Evolutionary conservation across 2,797 vertebrate genomes (phyloP), one percentile per base, ranked within the genome.

Genomic region (Pipistrellus nathusii): DNA sequence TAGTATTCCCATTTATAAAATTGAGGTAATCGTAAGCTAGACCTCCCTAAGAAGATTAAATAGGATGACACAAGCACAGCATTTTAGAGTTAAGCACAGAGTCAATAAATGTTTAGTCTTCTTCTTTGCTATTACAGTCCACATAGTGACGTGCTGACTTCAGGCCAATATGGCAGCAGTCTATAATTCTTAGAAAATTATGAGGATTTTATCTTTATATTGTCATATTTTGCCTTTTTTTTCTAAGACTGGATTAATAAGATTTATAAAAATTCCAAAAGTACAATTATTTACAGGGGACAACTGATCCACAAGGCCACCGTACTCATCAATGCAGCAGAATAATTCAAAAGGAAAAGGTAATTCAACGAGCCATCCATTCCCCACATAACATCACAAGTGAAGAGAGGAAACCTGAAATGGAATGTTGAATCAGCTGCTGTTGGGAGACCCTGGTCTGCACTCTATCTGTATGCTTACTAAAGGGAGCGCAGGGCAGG

Each of bases 361-460:
- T 64, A 62, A 86, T 20, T 93, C 57, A 55, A 23, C 6, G 1
- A 76, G 41, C 59, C 73, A 41, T 87, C 87, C n/a, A 21, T 91
- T 93, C 66, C 72, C 48, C 51, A 90, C 32, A 82, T 89, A 91
- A 66, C 82, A 69, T 88, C 76, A 91, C 76, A 92, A 9, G n/a
- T 5, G 89, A 96, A 91, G 93, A 95, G 86, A 89, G 83, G 81
- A 88, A 85, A 71, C 62, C 64, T 32, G 81, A 76, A 95, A 44
- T 88, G 73, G 35, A 91, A 44, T 73, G 27, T 89, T 89, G 94
- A 93, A 23, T 53, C 13, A 35, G 89, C 95, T 96, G 87, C 96
- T 96, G 96, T 96, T 96, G 92, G 95, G 96, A 97, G 96, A 96
- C 94, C 95, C 95, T 97, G 95, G 94, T 84, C 95, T 97, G 96